Base-by-base conservation (phyloP, 64 coral and sea anemone species). In the Actinia tenebrosa region DNA sequence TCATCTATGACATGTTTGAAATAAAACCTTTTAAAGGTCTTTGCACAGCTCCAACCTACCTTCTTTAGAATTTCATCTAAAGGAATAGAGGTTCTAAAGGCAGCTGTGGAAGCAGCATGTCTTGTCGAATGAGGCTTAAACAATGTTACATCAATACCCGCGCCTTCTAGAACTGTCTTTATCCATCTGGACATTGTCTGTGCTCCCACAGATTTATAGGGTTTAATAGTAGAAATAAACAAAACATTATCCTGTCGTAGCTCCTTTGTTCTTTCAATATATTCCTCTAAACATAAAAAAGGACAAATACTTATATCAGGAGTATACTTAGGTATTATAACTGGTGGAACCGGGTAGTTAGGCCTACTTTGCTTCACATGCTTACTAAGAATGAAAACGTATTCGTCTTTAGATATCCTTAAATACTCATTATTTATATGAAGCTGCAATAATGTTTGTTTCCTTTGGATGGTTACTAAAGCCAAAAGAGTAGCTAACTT, bases 321-420 rank as follows among this genome's bases (percentile, higher is more conserved):
- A 47, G 56, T 11, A 27, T 83, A 87, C 87, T 68, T 91, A 45
- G 92, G 92, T 55, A 89, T 86, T 37, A 93, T 53, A 3, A 93
- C 83, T 60, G 92, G 87, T 17, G 82, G 92, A 46, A 93, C 52
- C 80, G 64, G n/a, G 30, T 93, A 93, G 89, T 93, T 93, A 10
- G 91, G 87, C 55, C 87, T 93, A 85, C 91, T 93, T 86, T 93
- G 87, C 77, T 93, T 93, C 3, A 86, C 69, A 89, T 93, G 91
- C 47, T 85, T 86, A 86, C 56, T 77, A 19, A 93, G 53, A 86
- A 89, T 85, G 81, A 93, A 93, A 7, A 93, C 79, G 37, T 77
- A 89, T 45, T 93, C 66, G 86, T 93, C 87, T 27, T 52, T 9
- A 64, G 91, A 89, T 86, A 89, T 89, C 26, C 45, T 84, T 56